These are phyloP conservation scores for Metellina segmentata DNA, from an alignment of 2,888 invertebrate species.

Conservation along the genomic window DNA sequence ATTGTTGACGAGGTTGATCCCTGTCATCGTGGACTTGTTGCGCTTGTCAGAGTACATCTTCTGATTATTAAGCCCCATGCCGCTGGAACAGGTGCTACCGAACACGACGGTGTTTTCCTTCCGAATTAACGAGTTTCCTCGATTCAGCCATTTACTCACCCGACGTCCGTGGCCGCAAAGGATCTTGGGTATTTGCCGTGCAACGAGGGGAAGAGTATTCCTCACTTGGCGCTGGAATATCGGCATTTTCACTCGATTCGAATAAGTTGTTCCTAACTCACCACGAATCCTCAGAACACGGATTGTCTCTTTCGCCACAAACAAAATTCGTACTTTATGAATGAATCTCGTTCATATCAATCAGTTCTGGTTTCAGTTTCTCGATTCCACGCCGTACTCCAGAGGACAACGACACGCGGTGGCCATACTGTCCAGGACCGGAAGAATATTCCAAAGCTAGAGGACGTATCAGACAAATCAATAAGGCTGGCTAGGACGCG, in stretches of 20 bases:
- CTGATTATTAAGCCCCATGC: conserved; percentile 70
- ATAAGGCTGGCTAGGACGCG: conserved; percentile 42
- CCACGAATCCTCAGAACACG: background rate
- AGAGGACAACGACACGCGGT: conserved; percentile 1
- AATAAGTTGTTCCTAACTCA: background rate
- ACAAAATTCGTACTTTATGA: background rate
- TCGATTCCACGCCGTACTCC: conserved; percentile 27
- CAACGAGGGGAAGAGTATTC: conserved; percentile 42
- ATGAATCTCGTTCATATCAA: background rate
- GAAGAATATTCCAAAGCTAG: conserved; percentile 15
- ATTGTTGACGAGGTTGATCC: conserved; percentile 53
- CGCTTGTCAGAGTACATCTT: conserved; percentile 65
- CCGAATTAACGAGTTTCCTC: conserved; percentile 51
- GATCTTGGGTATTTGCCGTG: conserved; percentile 57
- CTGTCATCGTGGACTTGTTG: conserved; percentile 56
- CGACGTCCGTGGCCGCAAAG: conserved; percentile 62
- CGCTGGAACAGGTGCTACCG: conserved; percentile 18
- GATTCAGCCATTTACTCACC: conserved; percentile 50
- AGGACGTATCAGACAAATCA: conserved; percentile 66
- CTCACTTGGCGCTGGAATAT: conserved; percentile 58
- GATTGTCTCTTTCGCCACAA: background rate
- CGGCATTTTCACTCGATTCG: conserved; percentile 35
- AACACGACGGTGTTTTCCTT: conserved; percentile 28
- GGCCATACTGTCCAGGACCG: conserved; percentile 18
- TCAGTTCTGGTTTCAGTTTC: background rate